Base-by-base conservation (phyloP, 2,888 invertebrate genomes). In the Neria commutata region DNA sequence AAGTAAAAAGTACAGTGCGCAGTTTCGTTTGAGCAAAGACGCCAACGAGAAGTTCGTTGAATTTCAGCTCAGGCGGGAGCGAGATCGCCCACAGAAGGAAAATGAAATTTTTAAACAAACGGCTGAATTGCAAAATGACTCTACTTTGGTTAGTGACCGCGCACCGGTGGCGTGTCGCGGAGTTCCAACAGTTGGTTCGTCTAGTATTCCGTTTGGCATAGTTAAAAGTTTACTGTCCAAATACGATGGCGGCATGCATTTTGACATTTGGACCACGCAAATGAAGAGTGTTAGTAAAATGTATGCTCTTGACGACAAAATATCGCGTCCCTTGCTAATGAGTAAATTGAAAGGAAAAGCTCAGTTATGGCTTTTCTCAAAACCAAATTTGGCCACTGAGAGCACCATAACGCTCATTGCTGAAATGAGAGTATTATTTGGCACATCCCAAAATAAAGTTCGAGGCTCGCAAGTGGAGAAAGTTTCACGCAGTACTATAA, bases 381-480 rank as follows among this genome's bases (percentile, higher is more conserved):
- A 29, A 29, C 29, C 29, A 11, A 29, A 29, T 29, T 29, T 29
- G 6, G 29, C 29, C n/a, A n/a, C 34, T 3, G 17, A 14, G n/a
- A 34, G 51, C 37, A 16, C 17, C 5, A n/a, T 34, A 1, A 34
- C 14, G 10, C 33, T 53, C 42, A 19, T 53, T 10, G 2, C 4
- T 2, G 42, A 53, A 11, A 42, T 53, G 14, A 5, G n/a, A 8
- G 53, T 25, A n/a, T n/a, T 42, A 24, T 42, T 53, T n/a, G 24
- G 16, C 5, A 21, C 45, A 33, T 45, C 48, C 37, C 19, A 50
- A 34, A 54, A 33, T 6, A 62, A 49, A 54, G 8, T 59, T 63
- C 26, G 62, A 65, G 25, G 45, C 53, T 8, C 42, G 49, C 1
- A 63, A 58, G 16, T 64, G 64, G 67, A 10, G n/a, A n/a, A n/a